Base-by-base conservation (phyloP, 2,797 vertebrate genomes). In the Enteromius mattozi region DNA sequence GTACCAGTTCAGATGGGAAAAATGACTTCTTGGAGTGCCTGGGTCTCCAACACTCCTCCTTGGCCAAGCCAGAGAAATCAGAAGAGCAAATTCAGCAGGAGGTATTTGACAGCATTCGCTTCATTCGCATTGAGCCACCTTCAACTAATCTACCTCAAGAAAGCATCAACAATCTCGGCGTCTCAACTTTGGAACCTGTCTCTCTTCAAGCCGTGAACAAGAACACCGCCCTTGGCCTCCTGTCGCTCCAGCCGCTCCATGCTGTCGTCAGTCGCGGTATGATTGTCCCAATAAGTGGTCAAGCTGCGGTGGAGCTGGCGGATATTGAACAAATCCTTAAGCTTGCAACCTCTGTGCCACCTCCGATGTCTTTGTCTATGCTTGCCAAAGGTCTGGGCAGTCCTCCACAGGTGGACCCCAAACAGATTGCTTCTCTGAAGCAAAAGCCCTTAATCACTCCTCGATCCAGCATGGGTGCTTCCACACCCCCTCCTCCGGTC, bases 281-380 rank as follows among this genome's bases (percentile, higher is more conserved):
- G 6, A 95, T 97, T 65, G 94, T 97, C 80, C 97, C 97, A n/a
- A 93, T 96, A 63, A 94, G 95, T 6, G 93, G 92, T 1, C 96
- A 96, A 90, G 89, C 93, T 0, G 95, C 96, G 35, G 88, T 94
- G 88, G 98, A 99, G 91, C 93, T 99, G 86, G 97, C 97, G 0
- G 97, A 99, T 90, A 98, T 99, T 91, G 98, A 99, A 92, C 97
- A 99, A 94, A 99, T 99, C 89, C 96, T 99, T 86, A 98, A 97
- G 88, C 97, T 99, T 94, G 96, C 98, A 4, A 90, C 97, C 2
- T 95, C 97, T 0, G 96, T 96, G 0, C 95, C 96, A 4, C 96
- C 96, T 71, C 97, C 97, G 24, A 92, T 95, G 90, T 95, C 93
- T 91, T 94, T 98, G 89, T 97, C 97, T 0, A 92, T 96, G 0